Percentiles rank a stretch among this genome's conserved stretches.
Evolutionary conservation across 2,797 vertebrate genomes (phyloP).

Genomic region (Syngnathus acus): DNA sequence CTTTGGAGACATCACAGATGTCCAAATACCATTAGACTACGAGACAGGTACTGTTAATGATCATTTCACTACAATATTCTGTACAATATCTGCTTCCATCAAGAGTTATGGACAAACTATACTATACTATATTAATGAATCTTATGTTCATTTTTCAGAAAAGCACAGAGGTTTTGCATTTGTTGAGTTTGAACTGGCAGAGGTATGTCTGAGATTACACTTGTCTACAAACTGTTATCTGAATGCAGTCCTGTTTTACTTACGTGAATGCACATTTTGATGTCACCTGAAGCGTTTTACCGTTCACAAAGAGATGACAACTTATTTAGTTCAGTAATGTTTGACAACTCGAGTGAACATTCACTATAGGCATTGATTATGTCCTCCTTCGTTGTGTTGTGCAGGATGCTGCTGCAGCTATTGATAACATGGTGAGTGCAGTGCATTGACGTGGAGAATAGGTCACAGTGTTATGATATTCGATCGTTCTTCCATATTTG

Average conservation of each 20-base stretch:
- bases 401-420: constrained; percentile 94
- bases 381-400: neutral
- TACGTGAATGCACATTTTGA: neutral
- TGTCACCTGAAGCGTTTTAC: neutral
- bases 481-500: neutral
- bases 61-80: neutral
- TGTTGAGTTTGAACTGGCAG: constrained; percentile 90
- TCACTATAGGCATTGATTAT: neutral
- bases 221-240: neutral
- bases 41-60: constrained; percentile 77
- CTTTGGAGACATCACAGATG: constrained; percentile 91
- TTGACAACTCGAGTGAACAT: neutral
- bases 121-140: neutral
- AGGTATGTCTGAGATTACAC: constrained; percentile 69
- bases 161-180: constrained; percentile 96
- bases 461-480: neutral
- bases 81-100: neutral
- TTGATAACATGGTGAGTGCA: constrained; percentile 90
- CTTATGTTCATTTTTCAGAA: constrained; percentile 67
- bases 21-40: constrained; percentile 96
- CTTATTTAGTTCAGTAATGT: neutral
- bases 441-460: neutral
- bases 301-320: neutral
- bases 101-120: neutral
- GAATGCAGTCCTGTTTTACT: too few species aligned